phyloP scores from a whole-genome alignment of 2,888 invertebrate genomes.

The Zaprionus lineosus region DNA sequence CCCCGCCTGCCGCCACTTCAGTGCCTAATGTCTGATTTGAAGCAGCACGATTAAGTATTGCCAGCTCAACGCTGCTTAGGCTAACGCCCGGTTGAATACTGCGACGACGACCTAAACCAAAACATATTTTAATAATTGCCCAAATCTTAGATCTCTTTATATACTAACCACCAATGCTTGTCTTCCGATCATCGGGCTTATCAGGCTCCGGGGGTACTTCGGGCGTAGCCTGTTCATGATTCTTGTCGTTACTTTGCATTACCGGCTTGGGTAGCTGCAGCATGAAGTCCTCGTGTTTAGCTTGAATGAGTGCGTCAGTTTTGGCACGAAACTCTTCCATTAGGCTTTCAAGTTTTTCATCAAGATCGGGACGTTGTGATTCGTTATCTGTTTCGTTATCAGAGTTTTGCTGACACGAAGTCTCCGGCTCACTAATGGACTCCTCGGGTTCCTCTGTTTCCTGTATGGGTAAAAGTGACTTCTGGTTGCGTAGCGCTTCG shows the following conservation, averaged over 20 bases:
- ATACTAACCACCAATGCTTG: conserved; percentile 64
- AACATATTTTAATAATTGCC: neutral
- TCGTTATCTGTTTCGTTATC: conserved; percentile 83
- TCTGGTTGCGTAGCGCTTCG: conserved; percentile 78
- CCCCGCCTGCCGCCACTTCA: conserved; percentile 50
- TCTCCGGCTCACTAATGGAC: conserved; percentile 86
- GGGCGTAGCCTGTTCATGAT: conserved; percentile 51
- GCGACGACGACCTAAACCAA: conserved; percentile 82
- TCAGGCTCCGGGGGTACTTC: conserved; percentile 40
- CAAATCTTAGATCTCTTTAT: neutral
- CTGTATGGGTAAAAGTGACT: conserved; percentile 81
- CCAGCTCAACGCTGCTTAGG: conserved; percentile 85
- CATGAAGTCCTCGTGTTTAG: conserved; percentile 86
- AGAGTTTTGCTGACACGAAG: conserved; percentile 80
- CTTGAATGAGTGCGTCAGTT: conserved; percentile 87
- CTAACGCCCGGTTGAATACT: conserved; percentile 86
- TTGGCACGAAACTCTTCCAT: conserved; percentile 88
- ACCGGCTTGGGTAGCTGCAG: conserved; percentile 83
- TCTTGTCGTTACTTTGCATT: conserved; percentile 81
- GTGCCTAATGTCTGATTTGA: conserved; percentile 54
- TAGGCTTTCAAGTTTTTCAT: conserved; percentile 88
- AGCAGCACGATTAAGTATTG: conserved; percentile 85
- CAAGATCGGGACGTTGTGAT: conserved; percentile 86
- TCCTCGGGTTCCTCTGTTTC: conserved; percentile 86
- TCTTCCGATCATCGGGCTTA: conserved; percentile 57